phyloP scores from a whole-genome alignment of 1,140 invertebrate species.

The Drosophila saltans region DNA sequence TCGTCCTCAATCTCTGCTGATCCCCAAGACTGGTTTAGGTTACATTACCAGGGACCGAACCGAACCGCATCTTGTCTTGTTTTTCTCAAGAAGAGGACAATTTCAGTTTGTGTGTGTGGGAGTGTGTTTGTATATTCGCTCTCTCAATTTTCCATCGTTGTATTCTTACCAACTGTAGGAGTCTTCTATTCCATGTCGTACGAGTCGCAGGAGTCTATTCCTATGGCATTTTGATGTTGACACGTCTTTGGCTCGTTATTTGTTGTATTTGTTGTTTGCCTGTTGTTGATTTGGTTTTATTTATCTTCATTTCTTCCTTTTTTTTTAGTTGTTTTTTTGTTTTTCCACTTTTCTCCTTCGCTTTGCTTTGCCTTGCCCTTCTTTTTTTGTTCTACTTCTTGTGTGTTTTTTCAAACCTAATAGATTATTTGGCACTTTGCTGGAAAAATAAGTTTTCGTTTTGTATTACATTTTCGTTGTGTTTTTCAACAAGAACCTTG shows the following conservation, averaged over 20 bases:
- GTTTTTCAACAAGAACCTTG: conserved; percentile 33
- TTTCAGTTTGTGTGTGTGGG: not conserved
- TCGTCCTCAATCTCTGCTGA: not conserved
- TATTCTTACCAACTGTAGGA: conserved; percentile 37
- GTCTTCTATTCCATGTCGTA: conserved; percentile 50
- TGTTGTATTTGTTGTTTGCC: conserved; percentile 24
- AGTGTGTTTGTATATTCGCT: not conserved
- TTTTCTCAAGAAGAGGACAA: not conserved
- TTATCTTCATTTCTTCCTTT: conserved; percentile 21
- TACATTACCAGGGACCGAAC: not conserved
- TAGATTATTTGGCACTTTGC: conserved; percentile 68
- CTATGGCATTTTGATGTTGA: conserved; percentile 55
- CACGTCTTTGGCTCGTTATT: conserved; percentile 44
- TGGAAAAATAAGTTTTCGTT: conserved; percentile 42
- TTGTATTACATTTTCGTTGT: conserved; percentile 18
- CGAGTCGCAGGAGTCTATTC: conserved; percentile 44
- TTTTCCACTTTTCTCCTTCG: conserved; percentile 19
- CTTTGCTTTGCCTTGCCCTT: conserved; percentile 31
- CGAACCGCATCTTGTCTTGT: not conserved
- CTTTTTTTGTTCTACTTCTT: conserved; percentile 42
- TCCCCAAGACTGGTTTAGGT: conserved; percentile 1
- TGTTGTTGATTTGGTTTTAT: conserved; percentile 27
- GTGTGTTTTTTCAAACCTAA: conserved; percentile 58
- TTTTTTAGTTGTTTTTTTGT: conserved; percentile 17
- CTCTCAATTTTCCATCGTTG: conserved; percentile 13